Base-by-base conservation (phyloP, 2,888 invertebrate species). In the Cephonodes hylas region DNA sequence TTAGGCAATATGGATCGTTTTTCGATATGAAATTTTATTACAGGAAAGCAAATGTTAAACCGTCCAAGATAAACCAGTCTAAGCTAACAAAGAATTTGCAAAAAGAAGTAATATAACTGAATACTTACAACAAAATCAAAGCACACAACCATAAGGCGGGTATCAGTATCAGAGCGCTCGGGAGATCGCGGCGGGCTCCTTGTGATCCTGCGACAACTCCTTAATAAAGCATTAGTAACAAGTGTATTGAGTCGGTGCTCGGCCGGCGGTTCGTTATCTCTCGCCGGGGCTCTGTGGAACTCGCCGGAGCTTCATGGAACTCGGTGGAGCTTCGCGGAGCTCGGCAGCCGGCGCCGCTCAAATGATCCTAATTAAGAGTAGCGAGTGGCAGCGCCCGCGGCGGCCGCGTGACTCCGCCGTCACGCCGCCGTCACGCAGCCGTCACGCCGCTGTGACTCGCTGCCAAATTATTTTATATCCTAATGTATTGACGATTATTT, bases 381-480 rank as follows among this genome's bases (percentile, higher is more conserved):
- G n/a, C 27, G 18, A 53, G 27, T 27, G 48, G 38, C 1, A 7
- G 59, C 60, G 56, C 65, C 58, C 58, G 69, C 20, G 10, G 34
- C 22, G 69, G 78, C 7, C 83, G 86, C 89, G 89, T 88, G 89
- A 87, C 79, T 76, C 81, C 84, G 84, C 83, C 48, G 84, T 77
- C 85, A 69, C 84, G 85, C 76, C 83, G 80, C 83, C 80, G 80
- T 80, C 85, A 69, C 84, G 85, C 76, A 83, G 80, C 83, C 80
- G 80, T 80, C 71, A 60, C 65, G 65, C 67, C 74, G 62, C 66
- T 60, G 64, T 70, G 67, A 64, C 59, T 64, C 63, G 38, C 68
- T 74, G 70, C 69, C 70, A 77, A 87, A 86, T 89, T 83, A 87
- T 86, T 89, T 85, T 84, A 85, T 86, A 84, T 83, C 77, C 80